Evolutionary conservation across 2,113 vertebrate genomes (phyloP).

Genomic region (Pipa parva): DNA sequence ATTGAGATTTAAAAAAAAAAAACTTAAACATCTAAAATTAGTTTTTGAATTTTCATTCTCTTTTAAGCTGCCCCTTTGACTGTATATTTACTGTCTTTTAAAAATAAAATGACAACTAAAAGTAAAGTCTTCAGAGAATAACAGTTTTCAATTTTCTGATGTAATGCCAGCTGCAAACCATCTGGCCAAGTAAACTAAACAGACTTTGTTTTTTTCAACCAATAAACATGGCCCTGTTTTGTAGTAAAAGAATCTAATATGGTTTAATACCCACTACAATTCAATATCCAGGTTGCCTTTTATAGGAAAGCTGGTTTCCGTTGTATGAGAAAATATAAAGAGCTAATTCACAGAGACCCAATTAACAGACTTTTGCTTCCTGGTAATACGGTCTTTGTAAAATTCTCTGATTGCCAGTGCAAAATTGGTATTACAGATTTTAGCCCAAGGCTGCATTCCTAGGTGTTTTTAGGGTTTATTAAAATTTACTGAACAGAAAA

Average conservation of each 20-base stretch:
- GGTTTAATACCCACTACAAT: slow-evolving; percentile 1
- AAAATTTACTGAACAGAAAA: slow-evolving; percentile 2
- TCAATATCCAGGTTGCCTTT: not conserved
- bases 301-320: slow-evolving; percentile 18
- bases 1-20: too few species aligned
- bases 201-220: slow-evolving; percentile 1
- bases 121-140: not conserved
- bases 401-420: slow-evolving; percentile 16
- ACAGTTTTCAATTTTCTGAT: too few species aligned
- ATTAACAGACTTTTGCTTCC: slow-evolving; percentile 2
- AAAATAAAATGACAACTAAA: not conserved
- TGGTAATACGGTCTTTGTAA: slow-evolving; percentile 12
- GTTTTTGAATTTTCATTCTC: too few species aligned
- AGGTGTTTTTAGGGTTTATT: slow-evolving; percentile 19
- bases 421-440: slow-evolving; percentile 12
- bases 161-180: slow-evolving; percentile 4
- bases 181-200: not conserved
- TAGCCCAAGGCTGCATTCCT: slow-evolving; percentile 8
- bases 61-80: too few species aligned
- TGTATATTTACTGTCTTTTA: too few species aligned
- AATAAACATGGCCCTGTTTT: not conserved
- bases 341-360: slow-evolving; percentile 10
- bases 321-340: slow-evolving; percentile 2
- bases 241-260: slow-evolving; percentile 2
- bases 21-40: too few species aligned